Evolutionary conservation across 1,140 invertebrate genomes (phyloP).

Genomic region (Drosophila saltans): DNA sequence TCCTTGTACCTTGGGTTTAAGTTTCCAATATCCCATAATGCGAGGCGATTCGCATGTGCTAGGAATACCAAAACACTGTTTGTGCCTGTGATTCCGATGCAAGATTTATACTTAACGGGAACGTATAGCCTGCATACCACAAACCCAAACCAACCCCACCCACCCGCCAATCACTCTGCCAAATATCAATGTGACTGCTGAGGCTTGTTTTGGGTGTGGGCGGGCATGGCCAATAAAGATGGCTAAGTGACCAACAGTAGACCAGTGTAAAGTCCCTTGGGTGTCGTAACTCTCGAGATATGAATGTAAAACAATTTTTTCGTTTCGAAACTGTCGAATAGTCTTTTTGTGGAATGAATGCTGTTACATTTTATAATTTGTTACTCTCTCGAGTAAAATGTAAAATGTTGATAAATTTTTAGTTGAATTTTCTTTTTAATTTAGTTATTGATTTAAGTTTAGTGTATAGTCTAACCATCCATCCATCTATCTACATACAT

Average conservation of each 20-base stretch:
- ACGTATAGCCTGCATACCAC: constrained; percentile 23
- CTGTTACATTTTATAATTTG: constrained; percentile 65
- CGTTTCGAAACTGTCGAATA: constrained; percentile 60
- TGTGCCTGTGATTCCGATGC: constrained; percentile 55
- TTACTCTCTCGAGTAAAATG: constrained; percentile 34
- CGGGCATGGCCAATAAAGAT: background rate
- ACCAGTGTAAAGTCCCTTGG: constrained; percentile 49
- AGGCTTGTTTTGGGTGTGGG: background rate
- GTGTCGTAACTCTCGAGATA: constrained; percentile 78
- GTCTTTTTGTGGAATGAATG: constrained; percentile 5
- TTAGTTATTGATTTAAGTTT: constrained; percentile 15
- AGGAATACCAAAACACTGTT: constrained; percentile 62
- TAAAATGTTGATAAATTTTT: background rate
- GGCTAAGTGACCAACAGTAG: constrained; percentile 64
- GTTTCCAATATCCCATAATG: constrained; percentile 55
- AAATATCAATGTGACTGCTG: background rate
- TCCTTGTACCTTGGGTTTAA: background rate
- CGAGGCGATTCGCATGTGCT: constrained; percentile 39
- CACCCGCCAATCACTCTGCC: background rate
- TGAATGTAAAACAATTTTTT: constrained; percentile 74
- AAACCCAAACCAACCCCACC: too few species aligned
- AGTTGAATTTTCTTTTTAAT: constrained; percentile 12
- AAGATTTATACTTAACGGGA: constrained; percentile 57
- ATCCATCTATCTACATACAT: background rate
- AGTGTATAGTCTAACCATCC: too few species aligned